Percentiles rank a stretch among this genome's conserved stretches.
Evolutionary conservation across 1,140 invertebrate species (phyloP).

Genomic region (Cylas formicarius): DNA sequence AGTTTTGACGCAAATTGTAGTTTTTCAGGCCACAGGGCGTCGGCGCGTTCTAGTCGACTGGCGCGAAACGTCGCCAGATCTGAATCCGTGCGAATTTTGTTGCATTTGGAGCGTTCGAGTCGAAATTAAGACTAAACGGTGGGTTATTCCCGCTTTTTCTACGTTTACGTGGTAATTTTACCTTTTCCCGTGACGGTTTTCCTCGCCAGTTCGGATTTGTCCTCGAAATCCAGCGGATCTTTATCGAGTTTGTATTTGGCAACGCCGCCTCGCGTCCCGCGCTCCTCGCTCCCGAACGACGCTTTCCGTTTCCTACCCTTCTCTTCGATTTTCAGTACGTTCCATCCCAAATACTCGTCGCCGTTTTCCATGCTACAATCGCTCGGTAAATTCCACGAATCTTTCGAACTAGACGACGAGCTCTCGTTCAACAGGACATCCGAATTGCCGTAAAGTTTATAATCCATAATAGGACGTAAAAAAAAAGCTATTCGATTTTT

Average conservation of each 20-base stretch:
- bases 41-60: no score
- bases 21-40: no score
- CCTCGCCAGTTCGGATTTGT: conserved; percentile 18
- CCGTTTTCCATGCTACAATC: conserved; percentile 35
- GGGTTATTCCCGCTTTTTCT: no score
- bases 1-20: no score
- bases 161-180: no score
- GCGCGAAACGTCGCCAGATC: no score
- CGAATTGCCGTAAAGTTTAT: conserved; percentile 36
- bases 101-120: no score
- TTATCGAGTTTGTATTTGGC: conserved; percentile 23
- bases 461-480: conserved; percentile 36
- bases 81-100: no score
- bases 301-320: conserved; percentile 29
- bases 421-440: conserved; percentile 30
- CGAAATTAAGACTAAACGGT: no score
- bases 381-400: conserved; percentile 28
- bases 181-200: conserved; percentile 19
- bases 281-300: conserved; percentile 14
- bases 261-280: conserved; percentile 22
- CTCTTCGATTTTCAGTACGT: conserved; percentile 33
- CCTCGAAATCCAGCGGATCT: conserved; percentile 26
- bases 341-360: conserved; percentile 40
- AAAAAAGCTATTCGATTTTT: neutral
- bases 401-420: conserved; percentile 27